These are phyloP conservation scores for Darevskia nairensis DNA, from an alignment of 2,797 vertebrate genomes.

Conservation along the genomic window DNA sequence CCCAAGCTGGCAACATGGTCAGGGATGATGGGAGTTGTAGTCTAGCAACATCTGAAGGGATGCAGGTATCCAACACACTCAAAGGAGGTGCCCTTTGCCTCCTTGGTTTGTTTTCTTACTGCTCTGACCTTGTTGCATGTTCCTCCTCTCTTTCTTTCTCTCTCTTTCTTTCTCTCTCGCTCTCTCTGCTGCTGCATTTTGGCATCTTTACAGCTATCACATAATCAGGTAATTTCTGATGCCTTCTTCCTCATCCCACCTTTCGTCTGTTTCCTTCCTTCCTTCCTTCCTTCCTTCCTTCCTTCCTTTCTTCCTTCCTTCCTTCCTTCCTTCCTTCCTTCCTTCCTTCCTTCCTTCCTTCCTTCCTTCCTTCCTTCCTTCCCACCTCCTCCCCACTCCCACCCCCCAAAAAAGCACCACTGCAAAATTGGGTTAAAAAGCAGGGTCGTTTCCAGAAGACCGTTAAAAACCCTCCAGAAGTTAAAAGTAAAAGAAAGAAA, in stretches of 20 bases:
- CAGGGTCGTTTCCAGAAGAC: not conserved
- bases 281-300: too few species aligned
- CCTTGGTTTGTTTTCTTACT: conserved; percentile 75
- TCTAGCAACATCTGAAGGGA: too few species aligned
- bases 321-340: too few species aligned
- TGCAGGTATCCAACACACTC: not conserved
- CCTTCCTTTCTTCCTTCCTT: too few species aligned
- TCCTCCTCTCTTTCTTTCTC: conserved; percentile 87
- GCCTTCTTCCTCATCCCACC: conserved; percentile 74
- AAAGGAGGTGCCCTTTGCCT: conserved; percentile 52
- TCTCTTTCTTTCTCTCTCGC: conserved; percentile 74
- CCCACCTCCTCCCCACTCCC: conserved; percentile 69
- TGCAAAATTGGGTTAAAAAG: conserved; percentile 49
- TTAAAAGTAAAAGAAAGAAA: too few species aligned
- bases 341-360: conserved; percentile 71
- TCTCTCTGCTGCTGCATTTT: conserved; percentile 93
- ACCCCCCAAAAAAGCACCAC: conserved; percentile 56
- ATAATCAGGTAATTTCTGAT: conserved; percentile 97
- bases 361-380: conserved; percentile 63
- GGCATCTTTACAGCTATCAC: conserved; percentile 99
- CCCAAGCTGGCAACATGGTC: too few species aligned
- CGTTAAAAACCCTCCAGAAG: not conserved
- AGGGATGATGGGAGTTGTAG: too few species aligned
- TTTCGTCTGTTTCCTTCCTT: conserved; percentile 64
- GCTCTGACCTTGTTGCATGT: conserved; percentile 92